Percentiles rank a stretch among this genome's conserved stretches.
Conservation (phyloP, 1,140 invertebrate species). For the Mesaphorura yosii region DNA sequence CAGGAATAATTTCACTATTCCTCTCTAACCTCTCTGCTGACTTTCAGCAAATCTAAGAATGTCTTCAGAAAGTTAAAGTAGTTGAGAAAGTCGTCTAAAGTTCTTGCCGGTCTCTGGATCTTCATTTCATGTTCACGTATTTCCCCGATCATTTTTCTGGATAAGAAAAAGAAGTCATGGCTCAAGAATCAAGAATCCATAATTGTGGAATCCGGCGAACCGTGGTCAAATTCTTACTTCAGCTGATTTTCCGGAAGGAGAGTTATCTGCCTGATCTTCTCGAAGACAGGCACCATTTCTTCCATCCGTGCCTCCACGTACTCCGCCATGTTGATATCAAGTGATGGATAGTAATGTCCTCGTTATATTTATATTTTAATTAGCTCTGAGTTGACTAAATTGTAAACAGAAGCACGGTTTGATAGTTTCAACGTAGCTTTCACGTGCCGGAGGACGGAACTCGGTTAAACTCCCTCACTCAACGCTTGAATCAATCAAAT, state of each 20-base stretch:
- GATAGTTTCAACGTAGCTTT: too few species aligned
- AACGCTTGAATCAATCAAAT: too few species aligned
- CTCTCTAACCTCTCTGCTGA: neutral
- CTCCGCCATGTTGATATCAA: slow-evolving; percentile 7
- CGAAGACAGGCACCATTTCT: slow-evolving; percentile 3
- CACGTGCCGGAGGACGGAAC: too few species aligned
- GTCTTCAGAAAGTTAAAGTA: neutral
- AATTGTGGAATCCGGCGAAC: neutral
- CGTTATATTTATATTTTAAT: too few species aligned
- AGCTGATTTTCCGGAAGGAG: neutral
- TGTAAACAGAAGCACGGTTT: too few species aligned
- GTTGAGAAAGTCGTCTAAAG: slow-evolving; percentile 1
- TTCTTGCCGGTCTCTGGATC: neutral
- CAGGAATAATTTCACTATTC: neutral
- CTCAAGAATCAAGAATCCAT: neutral
- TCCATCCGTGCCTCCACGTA: slow-evolving; percentile 6
- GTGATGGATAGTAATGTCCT: too few species aligned
- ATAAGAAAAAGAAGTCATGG: neutral
- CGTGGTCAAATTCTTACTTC: neutral
- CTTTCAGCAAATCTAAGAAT: neutral
- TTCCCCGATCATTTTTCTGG: neutral
- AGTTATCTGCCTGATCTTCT: neutral
- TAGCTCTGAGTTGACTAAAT: too few species aligned
- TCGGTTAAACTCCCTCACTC: too few species aligned
- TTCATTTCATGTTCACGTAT: slow-evolving; percentile 5